phyloP scores from a whole-genome alignment of 2,113 vertebrate genomes.

The Tychaedon coryphoeus region DNA sequence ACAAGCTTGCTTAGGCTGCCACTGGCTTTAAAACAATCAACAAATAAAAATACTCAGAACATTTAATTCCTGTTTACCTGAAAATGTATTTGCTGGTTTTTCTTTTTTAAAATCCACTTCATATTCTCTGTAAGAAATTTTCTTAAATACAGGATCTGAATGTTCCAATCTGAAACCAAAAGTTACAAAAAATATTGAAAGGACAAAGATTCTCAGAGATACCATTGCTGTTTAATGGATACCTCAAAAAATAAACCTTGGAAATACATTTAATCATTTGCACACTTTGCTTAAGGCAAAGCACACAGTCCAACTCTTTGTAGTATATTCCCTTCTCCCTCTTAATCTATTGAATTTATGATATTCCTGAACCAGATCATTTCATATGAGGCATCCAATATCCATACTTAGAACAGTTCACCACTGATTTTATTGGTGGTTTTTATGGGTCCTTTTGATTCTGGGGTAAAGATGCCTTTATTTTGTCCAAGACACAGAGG shows the following conservation, averaged over 20 bases:
- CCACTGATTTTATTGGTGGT: not conserved
- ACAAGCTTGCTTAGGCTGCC: not conserved
- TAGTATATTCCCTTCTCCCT: not conserved
- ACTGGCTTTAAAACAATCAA: not conserved
- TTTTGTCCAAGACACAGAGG: not conserved
- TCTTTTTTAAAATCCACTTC: constrained; percentile 83
- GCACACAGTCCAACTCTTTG: not conserved
- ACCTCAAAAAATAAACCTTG: not conserved
- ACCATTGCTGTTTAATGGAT: not conserved
- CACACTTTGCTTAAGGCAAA: not conserved
- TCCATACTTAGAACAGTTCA: not conserved
- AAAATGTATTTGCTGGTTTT: constrained; percentile 75
- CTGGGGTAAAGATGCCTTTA: not conserved
- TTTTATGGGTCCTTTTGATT: not conserved
- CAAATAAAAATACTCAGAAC: not conserved
- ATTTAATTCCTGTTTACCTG: constrained; percentile 79
- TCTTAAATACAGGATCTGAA: constrained; percentile 78
- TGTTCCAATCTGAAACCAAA: constrained; percentile 52
- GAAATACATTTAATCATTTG: not conserved
- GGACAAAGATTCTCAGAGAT: not conserved
- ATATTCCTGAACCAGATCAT: not conserved
- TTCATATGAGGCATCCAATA: not conserved
- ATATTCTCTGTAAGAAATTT: constrained; percentile 92
- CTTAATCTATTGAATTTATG: not conserved
- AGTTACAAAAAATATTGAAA: constrained; percentile 7